Evolutionary conservation across 2,888 invertebrate species (phyloP).

Genomic region (Chloroclysta siterata): DNA sequence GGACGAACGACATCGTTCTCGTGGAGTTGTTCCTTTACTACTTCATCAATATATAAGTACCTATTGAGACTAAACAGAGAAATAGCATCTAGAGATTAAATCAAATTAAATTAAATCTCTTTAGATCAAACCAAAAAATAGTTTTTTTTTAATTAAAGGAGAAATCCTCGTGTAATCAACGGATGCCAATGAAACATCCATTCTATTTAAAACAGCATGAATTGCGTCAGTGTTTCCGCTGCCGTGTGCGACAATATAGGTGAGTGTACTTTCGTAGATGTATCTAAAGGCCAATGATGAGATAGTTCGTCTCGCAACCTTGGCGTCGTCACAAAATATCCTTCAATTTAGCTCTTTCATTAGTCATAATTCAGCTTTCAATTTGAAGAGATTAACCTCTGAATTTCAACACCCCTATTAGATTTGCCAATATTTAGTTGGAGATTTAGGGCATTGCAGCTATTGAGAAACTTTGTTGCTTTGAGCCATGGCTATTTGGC

Average conservation of each 20-base stretch:
- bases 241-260: slow-evolving; percentile 50
- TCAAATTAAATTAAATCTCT: too few species aligned
- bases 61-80: not conserved
- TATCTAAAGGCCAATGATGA: not conserved
- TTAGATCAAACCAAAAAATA: not conserved
- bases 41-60: not conserved
- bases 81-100: too few species aligned
- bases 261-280: slow-evolving; percentile 1
- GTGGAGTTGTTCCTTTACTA: not conserved
- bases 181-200: slow-evolving; percentile 31
- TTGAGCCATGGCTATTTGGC: slow-evolving; percentile 10
- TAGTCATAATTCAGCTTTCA: not conserved
- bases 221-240: slow-evolving; percentile 59
- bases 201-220: slow-evolving; percentile 44
- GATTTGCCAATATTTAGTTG: slow-evolving; percentile 15
- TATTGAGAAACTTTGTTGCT: slow-evolving; percentile 18
- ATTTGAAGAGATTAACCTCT: not conserved
- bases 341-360: too few species aligned
- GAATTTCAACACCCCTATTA: not conserved
- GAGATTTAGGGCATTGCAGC: slow-evolving; percentile 13
- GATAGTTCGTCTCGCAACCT: slow-evolving; percentile 11
- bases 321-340: not conserved
- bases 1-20: too few species aligned
- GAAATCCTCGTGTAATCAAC: slow-evolving; percentile 8
- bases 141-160: slow-evolving; percentile 1